These are phyloP conservation scores for Oligia latruncula DNA, from an alignment of 2,888 invertebrate species.

Conservation along the genomic window DNA sequence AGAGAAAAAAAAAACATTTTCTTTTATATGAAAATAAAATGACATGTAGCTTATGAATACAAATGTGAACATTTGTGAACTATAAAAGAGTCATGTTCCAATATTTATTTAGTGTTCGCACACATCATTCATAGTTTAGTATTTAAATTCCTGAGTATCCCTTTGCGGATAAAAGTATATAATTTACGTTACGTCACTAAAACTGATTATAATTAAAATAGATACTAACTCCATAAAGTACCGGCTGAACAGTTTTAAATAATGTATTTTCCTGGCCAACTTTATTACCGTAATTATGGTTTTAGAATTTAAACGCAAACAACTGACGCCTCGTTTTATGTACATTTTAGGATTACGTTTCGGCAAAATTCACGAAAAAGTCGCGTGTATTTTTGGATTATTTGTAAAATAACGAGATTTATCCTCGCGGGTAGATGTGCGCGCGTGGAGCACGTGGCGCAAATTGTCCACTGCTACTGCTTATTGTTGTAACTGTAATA, in stretches of 20 bases:
- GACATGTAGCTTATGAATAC: constrained; percentile 42
- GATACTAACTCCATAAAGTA: constrained; percentile 38
- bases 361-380: constrained; percentile 27
- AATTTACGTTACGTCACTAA: constrained; percentile 38
- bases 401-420: constrained; percentile 51
- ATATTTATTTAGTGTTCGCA: constrained; percentile 45
- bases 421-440: constrained; percentile 32
- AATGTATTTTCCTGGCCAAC: constrained; percentile 33
- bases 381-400: constrained; percentile 37
- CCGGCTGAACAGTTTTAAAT: constrained; percentile 29
- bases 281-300: constrained; percentile 48
- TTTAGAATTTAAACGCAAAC: constrained; percentile 43
- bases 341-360: constrained; percentile 26
- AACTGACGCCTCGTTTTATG: constrained; percentile 42
- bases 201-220: constrained; percentile 46
- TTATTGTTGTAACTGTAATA: constrained; percentile 67
- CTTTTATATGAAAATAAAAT: constrained; percentile 34
- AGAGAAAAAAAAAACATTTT: constrained; percentile 24
- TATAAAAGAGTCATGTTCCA: constrained; percentile 32
- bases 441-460: constrained; percentile 67
- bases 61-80: constrained; percentile 46
- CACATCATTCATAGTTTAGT: constrained; percentile 31
- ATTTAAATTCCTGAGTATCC: constrained; percentile 23
- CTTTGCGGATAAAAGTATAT: constrained; percentile 37
- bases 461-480: constrained; percentile 69